Evolutionary conservation across 2,888 invertebrate species (phyloP).

Genomic region (Andrena trimmerana): DNA sequence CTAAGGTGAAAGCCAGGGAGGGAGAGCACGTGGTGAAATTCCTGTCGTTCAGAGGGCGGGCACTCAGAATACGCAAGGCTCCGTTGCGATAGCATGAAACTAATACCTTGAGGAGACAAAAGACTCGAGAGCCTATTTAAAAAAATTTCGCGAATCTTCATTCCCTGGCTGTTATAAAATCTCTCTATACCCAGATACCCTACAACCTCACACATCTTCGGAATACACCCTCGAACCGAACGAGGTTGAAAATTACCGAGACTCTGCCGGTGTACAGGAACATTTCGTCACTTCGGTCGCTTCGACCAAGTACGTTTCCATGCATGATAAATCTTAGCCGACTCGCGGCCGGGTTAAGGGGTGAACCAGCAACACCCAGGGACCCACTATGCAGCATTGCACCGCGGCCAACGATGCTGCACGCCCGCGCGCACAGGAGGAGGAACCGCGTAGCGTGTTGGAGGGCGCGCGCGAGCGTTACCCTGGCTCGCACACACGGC

Average conservation of each 20-base stretch:
- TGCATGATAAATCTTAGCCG: constrained; percentile 60
- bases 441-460: constrained; percentile 39
- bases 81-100: constrained; percentile 31
- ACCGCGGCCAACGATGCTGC: constrained; percentile 56
- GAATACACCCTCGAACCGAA: too few relatives aligned
- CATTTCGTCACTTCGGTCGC: constrained; percentile 29
- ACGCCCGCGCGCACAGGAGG: constrained; percentile 52
- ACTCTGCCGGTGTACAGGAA: not conserved
- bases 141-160: not conserved
- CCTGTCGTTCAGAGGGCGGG: constrained; percentile 75
- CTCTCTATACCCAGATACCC: not conserved
- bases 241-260: not conserved
- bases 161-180: not conserved
- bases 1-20: constrained; percentile 54
- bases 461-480: constrained; percentile 44
- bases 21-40: constrained; percentile 73
- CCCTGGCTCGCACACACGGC: constrained; percentile 26
- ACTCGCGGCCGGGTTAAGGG: constrained; percentile 54
- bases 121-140: not conserved
- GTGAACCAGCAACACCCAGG: constrained; percentile 60
- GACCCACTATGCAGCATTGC: constrained; percentile 60
- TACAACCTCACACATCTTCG: not conserved
- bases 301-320: constrained; percentile 51
- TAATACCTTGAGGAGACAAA: constrained; percentile 5
- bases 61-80: constrained; percentile 62